A percentile compares a stretch with the other conserved stretches of the same genome.
Conservation (phyloP, 1,140 invertebrate genomes). For the Temnothorax curvispinosus region DNA sequence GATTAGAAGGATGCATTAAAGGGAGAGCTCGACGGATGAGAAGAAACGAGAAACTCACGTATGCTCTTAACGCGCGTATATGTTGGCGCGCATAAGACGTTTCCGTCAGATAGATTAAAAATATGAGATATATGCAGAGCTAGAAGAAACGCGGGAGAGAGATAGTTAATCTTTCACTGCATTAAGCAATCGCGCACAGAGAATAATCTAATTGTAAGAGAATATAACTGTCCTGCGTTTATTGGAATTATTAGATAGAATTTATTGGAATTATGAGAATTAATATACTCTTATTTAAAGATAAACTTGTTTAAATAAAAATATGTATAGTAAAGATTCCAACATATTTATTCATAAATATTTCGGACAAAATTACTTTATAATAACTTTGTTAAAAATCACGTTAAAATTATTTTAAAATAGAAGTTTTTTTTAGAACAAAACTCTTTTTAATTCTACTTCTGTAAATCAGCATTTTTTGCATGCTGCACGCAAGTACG, state of each 20-base stretch:
- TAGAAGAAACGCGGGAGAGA: not conserved
- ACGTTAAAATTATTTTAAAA: not conserved
- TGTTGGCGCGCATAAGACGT: slow-evolving; percentile 35
- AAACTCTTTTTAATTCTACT: not conserved
- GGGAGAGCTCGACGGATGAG: slow-evolving; percentile 34
- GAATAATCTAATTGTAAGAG: not conserved
- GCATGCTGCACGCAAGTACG: not conserved
- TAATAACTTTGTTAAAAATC: not conserved
- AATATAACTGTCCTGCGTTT: not conserved
- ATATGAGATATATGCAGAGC: slow-evolving; percentile 35
- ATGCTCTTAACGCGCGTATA: slow-evolving; percentile 52
- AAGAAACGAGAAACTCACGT: slow-evolving; percentile 54
- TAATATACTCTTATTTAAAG: not conserved
- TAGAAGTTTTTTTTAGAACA: not conserved
- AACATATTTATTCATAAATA: slow-evolving; percentile 5
- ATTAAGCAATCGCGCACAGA: not conserved
- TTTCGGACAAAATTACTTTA: not conserved
- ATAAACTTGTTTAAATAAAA: not conserved
- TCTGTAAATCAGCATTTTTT: not conserved
- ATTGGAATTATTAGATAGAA: not conserved
- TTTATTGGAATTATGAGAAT: not conserved
- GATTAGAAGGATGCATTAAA: slow-evolving; percentile 58
- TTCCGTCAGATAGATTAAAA: slow-evolving; percentile 51
- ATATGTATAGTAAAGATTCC: not conserved
- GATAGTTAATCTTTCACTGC: slow-evolving; percentile 3